Conservation (phyloP, 2,113 vertebrate genomes). For the Malurus alboscapulatus region DNA sequence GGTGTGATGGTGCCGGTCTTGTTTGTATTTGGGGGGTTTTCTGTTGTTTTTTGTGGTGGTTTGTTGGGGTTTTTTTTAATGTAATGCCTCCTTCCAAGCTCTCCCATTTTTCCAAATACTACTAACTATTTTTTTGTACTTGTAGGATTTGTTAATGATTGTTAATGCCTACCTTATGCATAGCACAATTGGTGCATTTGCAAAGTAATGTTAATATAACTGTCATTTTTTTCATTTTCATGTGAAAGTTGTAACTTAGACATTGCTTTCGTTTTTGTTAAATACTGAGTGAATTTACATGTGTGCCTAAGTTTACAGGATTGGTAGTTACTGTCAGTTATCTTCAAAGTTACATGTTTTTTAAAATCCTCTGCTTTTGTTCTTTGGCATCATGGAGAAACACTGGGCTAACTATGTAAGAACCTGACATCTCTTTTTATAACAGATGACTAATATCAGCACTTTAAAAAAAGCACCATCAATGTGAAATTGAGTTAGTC, state of each 20-base stretch:
- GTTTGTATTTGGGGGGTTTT: background rate
- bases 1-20: background rate
- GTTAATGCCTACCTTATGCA: background rate
- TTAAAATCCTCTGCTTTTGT: background rate
- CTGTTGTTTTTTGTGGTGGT: background rate
- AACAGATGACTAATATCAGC: background rate
- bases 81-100: background rate
- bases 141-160: constrained; percentile 6
- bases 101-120: constrained; percentile 32
- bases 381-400: background rate
- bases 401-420: background rate
- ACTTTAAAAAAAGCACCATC: constrained; percentile 24
- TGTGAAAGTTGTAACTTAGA: background rate
- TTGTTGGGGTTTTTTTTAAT: background rate
- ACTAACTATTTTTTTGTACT: constrained; percentile 1
- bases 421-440: background rate
- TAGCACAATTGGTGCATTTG: background rate
- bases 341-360: background rate
- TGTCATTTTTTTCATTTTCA: background rate
- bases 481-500: background rate
- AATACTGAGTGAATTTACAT: background rate
- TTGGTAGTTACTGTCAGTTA: background rate
- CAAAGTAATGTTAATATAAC: background rate
- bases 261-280: constrained; percentile 6
- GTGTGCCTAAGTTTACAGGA: constrained; percentile 14